Percentiles rank a stretch among this genome's conserved stretches.
Conservation (phyloP, 2,888 invertebrate species). For the Conus canariensis region DNA sequence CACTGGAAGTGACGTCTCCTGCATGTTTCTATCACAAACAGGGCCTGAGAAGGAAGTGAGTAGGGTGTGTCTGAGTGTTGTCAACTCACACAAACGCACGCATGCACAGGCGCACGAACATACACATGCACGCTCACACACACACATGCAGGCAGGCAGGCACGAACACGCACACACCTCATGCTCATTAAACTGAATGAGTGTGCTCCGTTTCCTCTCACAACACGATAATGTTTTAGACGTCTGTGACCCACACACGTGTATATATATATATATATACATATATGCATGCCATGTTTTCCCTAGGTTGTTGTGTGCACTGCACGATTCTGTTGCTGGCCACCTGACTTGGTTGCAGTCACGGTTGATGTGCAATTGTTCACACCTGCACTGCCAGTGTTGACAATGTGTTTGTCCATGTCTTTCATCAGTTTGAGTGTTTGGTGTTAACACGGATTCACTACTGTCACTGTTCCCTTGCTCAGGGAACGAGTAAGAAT, state of each 20-base stretch:
- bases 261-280: not conserved
- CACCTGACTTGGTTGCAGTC: no score
- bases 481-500: no score
- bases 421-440: not conserved
- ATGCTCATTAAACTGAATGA: no score
- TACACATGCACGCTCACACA: not conserved
- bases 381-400: not conserved
- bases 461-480: no score
- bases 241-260: no score
- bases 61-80: conserved; percentile 19
- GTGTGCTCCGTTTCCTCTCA: no score
- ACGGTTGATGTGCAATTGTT: no score
- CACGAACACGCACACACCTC: not conserved
- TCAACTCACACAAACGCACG: not conserved
- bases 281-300: not conserved
- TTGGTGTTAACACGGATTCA: no score
- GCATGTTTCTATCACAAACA: not conserved
- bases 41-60: conserved; percentile 27
- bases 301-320: no score
- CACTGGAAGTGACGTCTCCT: no score
- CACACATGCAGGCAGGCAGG: not conserved
- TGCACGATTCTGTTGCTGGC: no score
- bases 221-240: no score
- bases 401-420: not conserved
- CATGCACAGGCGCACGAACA: not conserved